Evolutionary conservation across 2,113 vertebrate genomes (phyloP).

Genomic region (Brienomyrus longianalis): DNA sequence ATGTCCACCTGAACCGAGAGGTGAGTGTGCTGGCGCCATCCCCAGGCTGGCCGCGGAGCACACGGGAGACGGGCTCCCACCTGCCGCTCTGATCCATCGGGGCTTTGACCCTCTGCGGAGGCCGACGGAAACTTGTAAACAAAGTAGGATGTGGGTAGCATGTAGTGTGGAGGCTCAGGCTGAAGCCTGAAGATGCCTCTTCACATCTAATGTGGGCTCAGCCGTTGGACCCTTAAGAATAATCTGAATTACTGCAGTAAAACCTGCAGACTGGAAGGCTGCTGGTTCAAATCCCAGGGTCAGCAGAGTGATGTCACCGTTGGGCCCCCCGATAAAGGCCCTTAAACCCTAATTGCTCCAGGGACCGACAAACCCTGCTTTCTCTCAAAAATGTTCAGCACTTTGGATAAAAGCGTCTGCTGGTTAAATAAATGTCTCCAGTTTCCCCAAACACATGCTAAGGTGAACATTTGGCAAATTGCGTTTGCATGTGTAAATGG

Average conservation of each 20-base stretch:
- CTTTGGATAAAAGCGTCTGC: not conserved
- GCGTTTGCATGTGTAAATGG: not conserved
- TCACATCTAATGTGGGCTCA: not conserved
- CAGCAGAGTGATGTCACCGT: not conserved
- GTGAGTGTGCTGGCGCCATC: conserved; percentile 11
- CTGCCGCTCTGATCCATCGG: not conserved
- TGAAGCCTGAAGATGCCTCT: not conserved
- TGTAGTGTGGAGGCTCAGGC: not conserved
- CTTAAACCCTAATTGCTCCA: not conserved
- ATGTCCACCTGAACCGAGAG: conserved; percentile 29
- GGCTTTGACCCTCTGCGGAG: not conserved
- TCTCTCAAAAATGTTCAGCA: not conserved
- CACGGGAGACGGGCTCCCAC: conserved; percentile 24
- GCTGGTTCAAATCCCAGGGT: not conserved
- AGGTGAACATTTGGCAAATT: not conserved
- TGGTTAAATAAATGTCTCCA: not conserved
- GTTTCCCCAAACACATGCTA: not conserved
- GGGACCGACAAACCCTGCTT: not conserved
- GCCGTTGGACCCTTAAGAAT: not conserved
- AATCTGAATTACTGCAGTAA: not conserved
- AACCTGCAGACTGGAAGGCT: not conserved
- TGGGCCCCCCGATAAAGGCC: not conserved
- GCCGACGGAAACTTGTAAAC: not conserved
- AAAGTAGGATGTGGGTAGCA: not conserved
- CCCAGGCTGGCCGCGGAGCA: conserved; percentile 13